A percentile compares a stretch with the other conserved stretches of the same genome.
Evolutionary conservation across 2,113 vertebrate genomes (phyloP).

Genomic region (Diadophis punctatus): DNA sequence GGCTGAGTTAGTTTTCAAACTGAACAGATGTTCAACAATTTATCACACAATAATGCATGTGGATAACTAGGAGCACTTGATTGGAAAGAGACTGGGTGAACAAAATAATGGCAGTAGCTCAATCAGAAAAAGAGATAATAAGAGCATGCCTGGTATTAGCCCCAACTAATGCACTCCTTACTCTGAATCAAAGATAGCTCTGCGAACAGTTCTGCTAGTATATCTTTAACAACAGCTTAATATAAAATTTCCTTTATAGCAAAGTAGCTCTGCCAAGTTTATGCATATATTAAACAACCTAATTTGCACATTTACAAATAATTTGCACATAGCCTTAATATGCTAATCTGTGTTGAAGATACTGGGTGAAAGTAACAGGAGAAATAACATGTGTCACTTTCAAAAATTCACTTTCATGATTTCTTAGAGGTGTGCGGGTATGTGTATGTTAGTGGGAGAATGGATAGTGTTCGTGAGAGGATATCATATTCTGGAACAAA

Average conservation of each 20-base stretch:
- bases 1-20: neutral
- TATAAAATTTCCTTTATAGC: neutral
- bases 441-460: neutral
- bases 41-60: neutral
- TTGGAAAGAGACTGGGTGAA: neutral
- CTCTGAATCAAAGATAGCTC: neutral
- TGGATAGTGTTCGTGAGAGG: neutral
- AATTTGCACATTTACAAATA: constrained; percentile 36
- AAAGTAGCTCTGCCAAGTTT: constrained; percentile 3
- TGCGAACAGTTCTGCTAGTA: neutral
- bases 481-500: neutral
- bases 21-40: neutral
- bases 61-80: neutral
- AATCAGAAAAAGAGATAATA: neutral
- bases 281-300: constrained; percentile 29
- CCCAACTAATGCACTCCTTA: neutral
- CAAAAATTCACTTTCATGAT: constrained; percentile 7
- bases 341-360: constrained; percentile 22
- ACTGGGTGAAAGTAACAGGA: constrained; percentile 15
- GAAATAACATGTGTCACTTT: constrained; percentile 19
- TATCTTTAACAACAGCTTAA: neutral
- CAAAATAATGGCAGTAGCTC: neutral
- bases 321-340: constrained; percentile 24
- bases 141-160: neutral
- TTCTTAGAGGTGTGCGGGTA: neutral